These are phyloP conservation scores for Hermaeophaga mercurialis DNA, from an alignment of 2,888 invertebrate genomes.

Conservation along the genomic window DNA sequence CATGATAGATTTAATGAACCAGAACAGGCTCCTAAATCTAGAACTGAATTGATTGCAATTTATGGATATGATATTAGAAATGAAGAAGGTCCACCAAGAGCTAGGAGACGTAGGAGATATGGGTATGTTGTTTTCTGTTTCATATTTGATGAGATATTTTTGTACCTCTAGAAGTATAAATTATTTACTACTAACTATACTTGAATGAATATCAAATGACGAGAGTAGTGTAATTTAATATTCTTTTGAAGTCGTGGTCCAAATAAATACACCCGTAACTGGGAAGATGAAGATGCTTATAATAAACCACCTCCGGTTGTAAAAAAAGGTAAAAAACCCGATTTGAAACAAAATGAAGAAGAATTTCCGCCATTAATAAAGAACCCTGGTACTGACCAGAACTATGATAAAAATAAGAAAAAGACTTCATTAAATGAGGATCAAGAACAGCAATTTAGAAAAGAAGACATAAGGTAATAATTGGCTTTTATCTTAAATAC, in stretches of 20 bases:
- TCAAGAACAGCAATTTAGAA: not conserved
- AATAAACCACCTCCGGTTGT: constrained; percentile 60
- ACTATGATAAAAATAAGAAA: constrained; percentile 5
- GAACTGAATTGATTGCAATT: constrained; percentile 80
- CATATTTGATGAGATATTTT: no score
- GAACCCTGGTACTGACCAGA: not conserved
- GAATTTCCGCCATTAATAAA: constrained; percentile 46
- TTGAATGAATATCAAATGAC: no score
- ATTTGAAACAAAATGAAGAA: constrained; percentile 40
- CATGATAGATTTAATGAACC: constrained; percentile 77
- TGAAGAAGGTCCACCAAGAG: constrained; percentile 89
- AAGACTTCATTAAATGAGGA: not conserved
- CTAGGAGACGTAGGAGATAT: constrained; percentile 82
- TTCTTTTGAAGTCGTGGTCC: constrained; percentile 75
- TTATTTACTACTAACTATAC: no score
- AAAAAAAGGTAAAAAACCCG: constrained; percentile 40
- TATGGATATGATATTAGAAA: constrained; percentile 95
- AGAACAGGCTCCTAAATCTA: constrained; percentile 84
- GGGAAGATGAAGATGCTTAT: constrained; percentile 93
- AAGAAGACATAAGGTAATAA: not conserved
- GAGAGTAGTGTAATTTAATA: no score
- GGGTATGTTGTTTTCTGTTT: no score
- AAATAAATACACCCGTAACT: constrained; percentile 88
- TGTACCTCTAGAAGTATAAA: no score
- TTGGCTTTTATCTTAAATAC: no score